phyloP scores from a whole-genome alignment of 2,113 vertebrate genomes.

The Rynchops niger region DNA sequence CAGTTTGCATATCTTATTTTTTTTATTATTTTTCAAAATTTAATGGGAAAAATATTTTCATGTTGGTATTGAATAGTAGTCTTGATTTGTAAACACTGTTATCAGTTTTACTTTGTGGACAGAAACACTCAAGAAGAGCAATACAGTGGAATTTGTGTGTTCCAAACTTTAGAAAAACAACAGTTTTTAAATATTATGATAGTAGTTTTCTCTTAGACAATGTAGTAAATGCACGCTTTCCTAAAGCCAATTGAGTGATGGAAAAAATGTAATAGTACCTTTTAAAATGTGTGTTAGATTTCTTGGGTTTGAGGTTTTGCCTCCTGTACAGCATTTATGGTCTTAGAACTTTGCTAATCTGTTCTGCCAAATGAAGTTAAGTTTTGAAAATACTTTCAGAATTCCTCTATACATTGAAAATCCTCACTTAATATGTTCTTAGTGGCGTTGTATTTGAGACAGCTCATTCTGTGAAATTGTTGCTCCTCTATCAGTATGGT shows the following conservation, averaged over 20 bases:
- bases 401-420: background rate
- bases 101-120: background rate
- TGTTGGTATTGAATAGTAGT: background rate
- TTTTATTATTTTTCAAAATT: background rate
- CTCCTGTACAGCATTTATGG: rapidly evolving
- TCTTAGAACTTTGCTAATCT: background rate
- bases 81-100: background rate
- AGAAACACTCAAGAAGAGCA: background rate
- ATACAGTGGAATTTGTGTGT: background rate
- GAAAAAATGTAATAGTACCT: background rate
- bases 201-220: background rate
- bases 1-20: background rate
- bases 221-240: background rate
- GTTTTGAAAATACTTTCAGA: background rate
- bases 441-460: background rate
- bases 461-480: background rate
- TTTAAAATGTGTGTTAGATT: rapidly evolving
- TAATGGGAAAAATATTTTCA: background rate
- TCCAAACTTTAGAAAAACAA: background rate
- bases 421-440: background rate
- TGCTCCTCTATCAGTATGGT: background rate
- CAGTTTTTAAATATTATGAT: background rate
- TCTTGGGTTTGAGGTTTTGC: background rate
- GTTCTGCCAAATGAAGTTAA: background rate
- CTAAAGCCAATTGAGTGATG: background rate